Base-by-base conservation (phyloP, 2,797 vertebrate species). In the Peromyscus aztecus region DNA sequence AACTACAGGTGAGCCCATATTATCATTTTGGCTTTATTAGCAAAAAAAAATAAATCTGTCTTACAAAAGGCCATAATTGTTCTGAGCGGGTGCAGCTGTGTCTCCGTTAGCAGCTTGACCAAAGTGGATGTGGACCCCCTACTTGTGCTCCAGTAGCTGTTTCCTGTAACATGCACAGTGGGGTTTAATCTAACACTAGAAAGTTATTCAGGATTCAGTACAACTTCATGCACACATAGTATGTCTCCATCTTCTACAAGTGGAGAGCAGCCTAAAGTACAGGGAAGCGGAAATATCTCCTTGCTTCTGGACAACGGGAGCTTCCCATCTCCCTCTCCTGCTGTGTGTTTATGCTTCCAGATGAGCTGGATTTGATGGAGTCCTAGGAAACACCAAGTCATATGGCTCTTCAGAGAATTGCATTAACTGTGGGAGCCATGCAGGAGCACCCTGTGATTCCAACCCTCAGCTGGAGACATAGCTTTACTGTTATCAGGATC, bases 341-440 rank as follows among this genome's bases (percentile, higher is more conserved):
- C 4, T 7, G 19, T 0, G 0, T 17, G 34, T 12, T n/a, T 13
- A 1, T n/a, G 5, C 27, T 19, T 4, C 12, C 6, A 3, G 1
- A 49, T 24, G 63, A n/a, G 59, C 21, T 24, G 11, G 27, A 23
- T 37, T 29, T 40, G 9, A 4, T 6, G 13, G 7, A 2, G 6
- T 9, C 8, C 29, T 0, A 12, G 12, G 29, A 80, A 76, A 81
- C 1, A 3, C 43, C 52, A 46, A 4, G 23, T 24, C 37, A 2
- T 29, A 0, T 1, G n/a, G 27, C 4, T 71, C 65, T 37, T 57
- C 14, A 2, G 0, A 80, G 46, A 59, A 5, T 6, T 0, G 0
- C 4, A 37, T 76, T 34, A 43, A 16, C 6, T 1, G 24, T 34
- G 40, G 59, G 59, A 57, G 37, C 55, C 43, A 10, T 1, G 4